A percentile compares a stretch with the other conserved stretches of the same genome.
Conservation (phyloP, 2,797 vertebrate species). For the Callimico goeldii region DNA sequence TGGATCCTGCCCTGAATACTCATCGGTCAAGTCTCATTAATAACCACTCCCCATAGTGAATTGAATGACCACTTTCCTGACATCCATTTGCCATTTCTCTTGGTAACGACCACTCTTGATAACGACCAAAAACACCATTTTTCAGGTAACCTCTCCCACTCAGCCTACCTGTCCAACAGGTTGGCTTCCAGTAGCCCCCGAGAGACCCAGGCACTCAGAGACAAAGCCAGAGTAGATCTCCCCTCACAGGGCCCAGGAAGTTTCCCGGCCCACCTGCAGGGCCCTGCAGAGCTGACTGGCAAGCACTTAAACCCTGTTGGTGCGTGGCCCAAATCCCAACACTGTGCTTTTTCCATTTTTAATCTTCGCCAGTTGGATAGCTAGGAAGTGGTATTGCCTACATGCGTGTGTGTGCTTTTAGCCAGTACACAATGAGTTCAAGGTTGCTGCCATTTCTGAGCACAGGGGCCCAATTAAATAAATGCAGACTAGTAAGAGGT, state of each 20-base stretch:
- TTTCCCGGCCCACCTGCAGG: not conserved
- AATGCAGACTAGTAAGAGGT: not conserved
- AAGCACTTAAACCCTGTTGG: not conserved
- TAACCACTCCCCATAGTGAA: not conserved
- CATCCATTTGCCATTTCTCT: not conserved
- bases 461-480: not conserved
- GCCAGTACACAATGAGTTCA: not conserved
- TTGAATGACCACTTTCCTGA: not conserved
- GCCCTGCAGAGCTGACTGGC: not conserved
- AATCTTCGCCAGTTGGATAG: not conserved
- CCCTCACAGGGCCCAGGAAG: not conserved
- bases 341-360: not conserved
- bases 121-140: not conserved
- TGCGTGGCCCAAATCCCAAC: not conserved
- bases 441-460: not conserved
- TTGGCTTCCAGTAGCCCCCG: not conserved
- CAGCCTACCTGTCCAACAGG: not conserved
- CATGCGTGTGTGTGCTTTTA: not conserved
- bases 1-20: not conserved
- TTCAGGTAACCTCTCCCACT: not conserved
- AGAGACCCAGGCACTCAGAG: not conserved
- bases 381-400: not conserved
- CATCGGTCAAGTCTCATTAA: not conserved
- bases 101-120: not conserved
- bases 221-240: not conserved